Base-by-base conservation (phyloP, 2,113 vertebrate genomes). In the Centropus bengalensis region DNA sequence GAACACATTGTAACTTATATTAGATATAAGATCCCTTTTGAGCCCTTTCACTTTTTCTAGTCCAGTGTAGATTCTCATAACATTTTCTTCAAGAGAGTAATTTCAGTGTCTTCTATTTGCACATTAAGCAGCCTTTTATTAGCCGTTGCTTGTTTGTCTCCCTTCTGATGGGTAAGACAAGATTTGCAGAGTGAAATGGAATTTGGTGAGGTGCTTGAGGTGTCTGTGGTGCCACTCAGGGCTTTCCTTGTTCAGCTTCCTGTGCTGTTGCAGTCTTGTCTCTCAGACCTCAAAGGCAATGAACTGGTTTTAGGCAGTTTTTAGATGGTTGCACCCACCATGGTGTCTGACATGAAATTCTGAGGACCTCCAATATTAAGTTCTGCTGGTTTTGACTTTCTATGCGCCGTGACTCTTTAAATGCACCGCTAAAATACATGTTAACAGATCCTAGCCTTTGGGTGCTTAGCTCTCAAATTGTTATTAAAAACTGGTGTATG, bases 371-470 rank as follows among this genome's bases (percentile, higher is more conserved):
- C 33, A 24, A 18, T 64, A 42, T 78, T 86, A 67, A 36, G 36
- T 36, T 36, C 36, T 63, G 47, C 73, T 84, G 51, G 14, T 70
- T 95, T 93, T 90, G 62, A 55, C 15, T 66, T 85, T 85, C 54
- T 77, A 4, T 71, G 28, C n/a, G 55, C 62, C 26, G 9, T n/a
- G 71, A 38, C 69, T 96, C 32, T 85, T 91, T 69, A 85, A 84
- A 93, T 24, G 45, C 11, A 36, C 24, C 77, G 10, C 38, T 90
- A n/a, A 88, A 88, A 86, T 55, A 33, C 17, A 52, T 4, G 4
- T 33, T 93, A 66, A 88, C 64, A 14, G 32, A 74, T 79, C 94
- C 47, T 89, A 69, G 36, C 44, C 67, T 60, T 52, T 75, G 86
- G 63, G 47, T 86, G 42, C 74, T 93, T 77, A 82, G 24, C 18